These are phyloP conservation scores for Taxidea taxus DNA, from an alignment of 2,113 vertebrate species.

Conservation along the genomic window DNA sequence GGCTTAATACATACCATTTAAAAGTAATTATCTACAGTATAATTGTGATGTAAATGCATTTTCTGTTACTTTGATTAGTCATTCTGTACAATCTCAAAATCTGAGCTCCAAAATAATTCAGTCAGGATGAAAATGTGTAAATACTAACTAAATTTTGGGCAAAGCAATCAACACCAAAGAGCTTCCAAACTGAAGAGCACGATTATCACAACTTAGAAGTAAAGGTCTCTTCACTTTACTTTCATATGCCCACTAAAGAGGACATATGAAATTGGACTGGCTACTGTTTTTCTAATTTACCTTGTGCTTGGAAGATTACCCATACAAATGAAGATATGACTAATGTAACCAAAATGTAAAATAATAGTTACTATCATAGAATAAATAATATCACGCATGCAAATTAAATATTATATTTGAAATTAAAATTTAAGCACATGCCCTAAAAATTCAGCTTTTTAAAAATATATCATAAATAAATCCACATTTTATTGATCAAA, in stretches of 20 bases:
- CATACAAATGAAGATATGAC: background rate
- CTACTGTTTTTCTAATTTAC: background rate
- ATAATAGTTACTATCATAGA: conserved; percentile 5
- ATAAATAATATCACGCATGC: background rate
- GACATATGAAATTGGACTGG: background rate
- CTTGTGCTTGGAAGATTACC: background rate
- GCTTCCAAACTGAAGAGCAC: background rate
- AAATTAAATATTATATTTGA: conserved; percentile 17
- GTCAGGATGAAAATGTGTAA: background rate
- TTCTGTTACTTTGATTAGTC: background rate
- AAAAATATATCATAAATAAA: conserved; percentile 38
- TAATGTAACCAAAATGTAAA: conserved; percentile 2
- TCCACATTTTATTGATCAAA: conserved; percentile 43
- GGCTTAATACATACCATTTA: background rate
- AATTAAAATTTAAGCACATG: conserved; percentile 4
- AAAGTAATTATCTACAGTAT: background rate
- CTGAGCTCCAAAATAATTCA: background rate
- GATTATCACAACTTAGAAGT: background rate
- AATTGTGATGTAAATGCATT: background rate
- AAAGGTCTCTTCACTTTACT: background rate
- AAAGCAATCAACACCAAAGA: background rate
- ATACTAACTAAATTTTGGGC: background rate
- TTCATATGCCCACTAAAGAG: background rate
- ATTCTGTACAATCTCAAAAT: background rate
- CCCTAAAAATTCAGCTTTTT: background rate